Conservation (phyloP, 2,113 vertebrate species). For the Takifugu flavidus region DNA sequence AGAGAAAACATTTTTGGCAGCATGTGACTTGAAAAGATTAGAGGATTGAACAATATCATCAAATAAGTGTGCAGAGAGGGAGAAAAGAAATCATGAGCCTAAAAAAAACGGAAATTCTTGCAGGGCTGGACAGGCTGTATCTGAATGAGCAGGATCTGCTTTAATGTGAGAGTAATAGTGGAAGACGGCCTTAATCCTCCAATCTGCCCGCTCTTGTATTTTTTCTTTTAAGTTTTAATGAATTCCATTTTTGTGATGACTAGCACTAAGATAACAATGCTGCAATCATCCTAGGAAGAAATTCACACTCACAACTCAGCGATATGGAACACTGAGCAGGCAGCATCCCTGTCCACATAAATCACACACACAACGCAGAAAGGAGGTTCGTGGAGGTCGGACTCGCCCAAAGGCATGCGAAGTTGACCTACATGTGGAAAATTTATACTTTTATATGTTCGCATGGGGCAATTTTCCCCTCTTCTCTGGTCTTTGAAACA, state of each 20-base stretch:
- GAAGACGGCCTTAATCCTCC: slow-evolving; percentile 35
- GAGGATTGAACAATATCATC: slow-evolving; percentile 59
- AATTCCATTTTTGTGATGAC: slow-evolving; percentile 48
- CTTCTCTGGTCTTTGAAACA: neutral
- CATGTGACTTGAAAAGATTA: slow-evolving; percentile 38
- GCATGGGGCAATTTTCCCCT: neutral
- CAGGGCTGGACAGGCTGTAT: slow-evolving; percentile 20
- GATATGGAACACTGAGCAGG: slow-evolving; percentile 23
- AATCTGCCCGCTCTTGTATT: slow-evolving; percentile 24
- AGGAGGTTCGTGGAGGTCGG: slow-evolving; percentile 8
- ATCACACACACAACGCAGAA: slow-evolving; percentile 26
- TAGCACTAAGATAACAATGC: slow-evolving; percentile 34
- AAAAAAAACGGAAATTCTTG: slow-evolving; percentile 40
- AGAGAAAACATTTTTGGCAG: slow-evolving; percentile 46
- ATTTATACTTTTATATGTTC: slow-evolving; percentile 1
- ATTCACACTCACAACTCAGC: slow-evolving; percentile 10
- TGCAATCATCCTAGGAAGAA: slow-evolving; percentile 51
- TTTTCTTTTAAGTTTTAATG: slow-evolving; percentile 35
- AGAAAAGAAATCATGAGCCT: slow-evolving; percentile 31
- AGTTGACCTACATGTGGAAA: slow-evolving; percentile 2
- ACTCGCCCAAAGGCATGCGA: slow-evolving; percentile 23
- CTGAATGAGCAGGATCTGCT: slow-evolving; percentile 44
- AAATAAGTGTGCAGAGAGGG: slow-evolving; percentile 36
- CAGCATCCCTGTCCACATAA: slow-evolving; percentile 21
- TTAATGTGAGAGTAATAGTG: slow-evolving; percentile 45